Base-by-base conservation (phyloP, 2,888 invertebrate genomes). In the Phaedon cochleariae region DNA sequence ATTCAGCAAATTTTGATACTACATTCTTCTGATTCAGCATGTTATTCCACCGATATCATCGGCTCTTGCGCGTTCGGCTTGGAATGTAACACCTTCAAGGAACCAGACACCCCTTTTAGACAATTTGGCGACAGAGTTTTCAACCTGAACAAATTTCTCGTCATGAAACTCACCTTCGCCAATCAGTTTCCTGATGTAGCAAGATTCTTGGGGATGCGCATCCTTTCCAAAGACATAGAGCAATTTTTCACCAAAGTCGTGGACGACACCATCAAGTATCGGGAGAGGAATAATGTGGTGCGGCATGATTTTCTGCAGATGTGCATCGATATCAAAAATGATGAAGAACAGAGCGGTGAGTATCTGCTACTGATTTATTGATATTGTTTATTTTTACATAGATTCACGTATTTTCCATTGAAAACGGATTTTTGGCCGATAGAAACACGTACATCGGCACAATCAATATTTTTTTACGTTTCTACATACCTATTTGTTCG, bases 51-150 rank as follows among this genome's bases (percentile, higher is more conserved):
- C 7, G 73, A 73, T 51, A 64, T 73, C 7, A 72, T 73, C 17
- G 72, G 71, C 0, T 85, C 85, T 62, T 85, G 87, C 59, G 88
- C 87, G 7, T 89, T 88, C 74, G 88, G 88, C 34, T 81, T 88
- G 3, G 86, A 88, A 64, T 86, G 85, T 67, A 86, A 88, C 70
- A 85, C 86, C 17, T 85, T 88, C 58, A 82, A 84, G 53, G 83
- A 86, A 74, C 80, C 85, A 0, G 79, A 86, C 65, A 85, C 86
- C 3, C 69, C 67, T 12, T 88, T 88, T 77, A 64, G 71, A 41
- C 51, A 59, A 48, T 70, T 67, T 59, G 76, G 76, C 6, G 63
- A 68, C 15, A 59, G 22, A 31, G 37, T 69, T 7, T 66, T 69
- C 18, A 31, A 12, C 1, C 22, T 26, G 22, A 62, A 59, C 7